A percentile compares a stretch with the other conserved stretches of the same genome.
phyloP scores from a whole-genome alignment of 2,888 invertebrate species.

The Leistus spinibarbis region DNA sequence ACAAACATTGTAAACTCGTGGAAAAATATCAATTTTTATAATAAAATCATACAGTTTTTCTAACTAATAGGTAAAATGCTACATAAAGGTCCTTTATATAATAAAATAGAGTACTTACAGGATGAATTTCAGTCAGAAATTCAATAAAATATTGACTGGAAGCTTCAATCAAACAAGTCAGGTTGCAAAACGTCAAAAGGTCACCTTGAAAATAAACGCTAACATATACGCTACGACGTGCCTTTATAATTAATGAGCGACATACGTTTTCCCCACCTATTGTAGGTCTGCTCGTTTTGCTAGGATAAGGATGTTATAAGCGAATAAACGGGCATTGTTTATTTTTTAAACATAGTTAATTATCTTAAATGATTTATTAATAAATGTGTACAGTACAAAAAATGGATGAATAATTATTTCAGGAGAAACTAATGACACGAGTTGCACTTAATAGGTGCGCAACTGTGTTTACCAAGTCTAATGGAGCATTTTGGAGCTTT shows the following conservation, averaged over 20 bases:
- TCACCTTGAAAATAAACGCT: conserved; percentile 13
- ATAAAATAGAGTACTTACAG: conserved; percentile 19
- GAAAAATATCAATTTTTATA: neutral
- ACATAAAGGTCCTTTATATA: neutral
- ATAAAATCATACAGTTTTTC: neutral
- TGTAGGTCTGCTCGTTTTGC: no score
- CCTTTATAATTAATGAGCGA: neutral
- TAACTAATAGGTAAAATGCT: neutral
- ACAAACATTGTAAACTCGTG: no score
- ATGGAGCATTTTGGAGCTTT: conserved; percentile 62
- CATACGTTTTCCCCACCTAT: no score
- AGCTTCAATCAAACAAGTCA: conserved; percentile 4
- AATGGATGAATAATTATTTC: conserved; percentile 40
- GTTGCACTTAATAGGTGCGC: conserved; percentile 65
- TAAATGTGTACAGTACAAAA: neutral
- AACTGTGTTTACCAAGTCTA: conserved; percentile 66
- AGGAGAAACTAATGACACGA: conserved; percentile 70
- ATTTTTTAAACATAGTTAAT: neutral
- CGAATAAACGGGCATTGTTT: neutral
- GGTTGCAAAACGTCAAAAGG: conserved; percentile 1
- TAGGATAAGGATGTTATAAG: no score
- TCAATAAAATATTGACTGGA: neutral
- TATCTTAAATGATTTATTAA: conserved; percentile 13
- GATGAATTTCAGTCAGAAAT: conserved; percentile 31
- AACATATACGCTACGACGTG: conserved; percentile 9